A percentile compares a stretch with the other conserved stretches of the same genome.
These are phyloP conservation scores for Sporophila hypoxantha DNA, from an alignment of 2,113 vertebrate species.

Conservation along the genomic window DNA sequence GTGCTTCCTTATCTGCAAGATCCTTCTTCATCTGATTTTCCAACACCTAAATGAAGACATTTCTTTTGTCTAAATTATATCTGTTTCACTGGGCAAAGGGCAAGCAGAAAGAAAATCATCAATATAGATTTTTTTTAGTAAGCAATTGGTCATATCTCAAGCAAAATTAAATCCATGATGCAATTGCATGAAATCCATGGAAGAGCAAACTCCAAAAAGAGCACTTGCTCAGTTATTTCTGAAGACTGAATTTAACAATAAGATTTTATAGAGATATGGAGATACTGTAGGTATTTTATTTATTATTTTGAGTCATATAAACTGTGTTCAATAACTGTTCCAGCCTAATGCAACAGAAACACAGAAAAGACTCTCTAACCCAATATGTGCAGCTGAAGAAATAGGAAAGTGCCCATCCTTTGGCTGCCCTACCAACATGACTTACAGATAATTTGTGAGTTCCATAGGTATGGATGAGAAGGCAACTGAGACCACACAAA, in stretches of 20 bases:
- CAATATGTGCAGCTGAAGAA: not conserved
- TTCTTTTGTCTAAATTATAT: constrained; percentile 27
- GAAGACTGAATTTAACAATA: not conserved
- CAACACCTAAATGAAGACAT: constrained; percentile 78
- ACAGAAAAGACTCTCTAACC: not conserved
- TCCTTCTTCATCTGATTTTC: constrained; percentile 97
- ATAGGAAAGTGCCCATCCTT: not conserved
- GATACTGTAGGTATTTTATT: not conserved
- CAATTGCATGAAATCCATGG: not conserved
- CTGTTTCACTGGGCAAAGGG: constrained; percentile 17
- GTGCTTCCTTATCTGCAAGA: constrained; percentile 89
- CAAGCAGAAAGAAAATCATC: constrained; percentile 32
- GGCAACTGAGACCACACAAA: not conserved
- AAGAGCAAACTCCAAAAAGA: not conserved
- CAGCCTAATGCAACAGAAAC: not conserved
- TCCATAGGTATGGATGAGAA: not conserved
- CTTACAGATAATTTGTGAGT: not conserved
- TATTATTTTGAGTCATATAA: not conserved
- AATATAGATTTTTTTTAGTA: not conserved
- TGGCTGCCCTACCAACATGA: not conserved
- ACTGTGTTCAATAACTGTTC: not conserved
- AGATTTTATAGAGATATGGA: not conserved
- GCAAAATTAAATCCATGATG: not conserved
- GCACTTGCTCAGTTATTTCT: not conserved
- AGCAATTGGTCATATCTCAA: not conserved